Base-by-base conservation (phyloP, 2,113 vertebrate species). In the Psittacula cyanocephala region DNA sequence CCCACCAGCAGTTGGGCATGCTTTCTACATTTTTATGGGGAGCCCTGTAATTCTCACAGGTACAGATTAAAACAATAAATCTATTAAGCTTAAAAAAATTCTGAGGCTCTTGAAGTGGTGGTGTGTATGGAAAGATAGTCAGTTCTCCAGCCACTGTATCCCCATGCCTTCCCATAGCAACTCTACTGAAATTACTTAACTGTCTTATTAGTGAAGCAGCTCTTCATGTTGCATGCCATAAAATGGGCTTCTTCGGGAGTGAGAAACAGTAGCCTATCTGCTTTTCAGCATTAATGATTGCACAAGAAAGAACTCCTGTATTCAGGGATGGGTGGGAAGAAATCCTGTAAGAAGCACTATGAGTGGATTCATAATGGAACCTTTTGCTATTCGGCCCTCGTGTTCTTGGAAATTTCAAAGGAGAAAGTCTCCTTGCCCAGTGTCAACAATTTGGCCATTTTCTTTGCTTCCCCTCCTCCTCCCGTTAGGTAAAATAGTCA, bases 391-490 rank as follows among this genome's bases (percentile, higher is more conserved):
- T 76, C 1, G 4, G 20, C 43, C 9, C 64, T 50, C 7, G 0
- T 69, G 83, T 94, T 97, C 95, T 97, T 97, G 96, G 97, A 98
- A 97, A 95, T 96, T 95, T 97, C 91, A 81, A 85, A 88, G 86
- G 90, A 93, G 92, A 96, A 97, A 76, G 87, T 93, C 85, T 93
- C 46, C 76, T 95, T 97, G 92, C 96, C 88, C 87, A 88, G 1
- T 55, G 79, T 64, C 96, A 97, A 97, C 96, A 97, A 57, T 81
- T 95, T 50, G 86, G 71, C 86, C 76, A 49, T 97, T 97, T 94
- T 93, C 14, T 13, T 39, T 81, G 24, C 88, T 93, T 87, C 53
- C 35, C 80, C 81, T 64, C 84, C 81, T 81, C 76, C 89, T 91
- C 79, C 88, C 69, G 95, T 69, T 92, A 59, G 59, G 93, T 83